phyloP scores from a whole-genome alignment of 2,888 invertebrate species.

The Glyphotaelius pellucidus region DNA sequence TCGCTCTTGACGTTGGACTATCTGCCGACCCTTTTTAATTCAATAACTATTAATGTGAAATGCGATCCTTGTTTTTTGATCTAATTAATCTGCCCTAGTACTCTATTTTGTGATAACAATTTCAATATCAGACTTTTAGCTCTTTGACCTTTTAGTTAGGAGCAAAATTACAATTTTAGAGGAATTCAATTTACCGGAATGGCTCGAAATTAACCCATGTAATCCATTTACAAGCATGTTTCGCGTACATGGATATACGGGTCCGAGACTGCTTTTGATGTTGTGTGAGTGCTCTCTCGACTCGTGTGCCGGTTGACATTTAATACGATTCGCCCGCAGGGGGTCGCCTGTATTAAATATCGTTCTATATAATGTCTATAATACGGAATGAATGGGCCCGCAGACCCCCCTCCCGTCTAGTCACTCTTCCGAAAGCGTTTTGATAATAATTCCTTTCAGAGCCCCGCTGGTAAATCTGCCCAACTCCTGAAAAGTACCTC shows the following conservation, averaged over 20 bases:
- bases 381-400: slow-evolving; percentile 17
- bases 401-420: neutral
- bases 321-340: slow-evolving; percentile 12
- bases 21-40: neutral
- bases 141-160: neutral
- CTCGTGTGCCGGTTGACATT: slow-evolving; percentile 10
- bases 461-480: neutral
- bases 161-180: neutral
- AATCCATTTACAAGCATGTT: neutral
- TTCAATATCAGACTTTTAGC: neutral
- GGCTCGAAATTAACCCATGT: neutral
- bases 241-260: slow-evolving; percentile 4
- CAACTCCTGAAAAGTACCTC: neutral
- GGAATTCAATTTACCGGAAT: slow-evolving; percentile 3
- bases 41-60: neutral
- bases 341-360: slow-evolving; percentile 29
- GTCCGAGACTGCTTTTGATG: neutral
- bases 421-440: slow-evolving; percentile 7
- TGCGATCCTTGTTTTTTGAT: neutral
- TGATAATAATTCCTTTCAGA: neutral
- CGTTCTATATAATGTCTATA: slow-evolving; percentile 5
- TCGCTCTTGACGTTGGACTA: neutral
- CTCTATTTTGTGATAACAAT: neutral
- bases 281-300: neutral
- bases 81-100: neutral